phyloP scores from a whole-genome alignment of 2,797 vertebrate species.

The Lindbergichthys nudifrons region DNA sequence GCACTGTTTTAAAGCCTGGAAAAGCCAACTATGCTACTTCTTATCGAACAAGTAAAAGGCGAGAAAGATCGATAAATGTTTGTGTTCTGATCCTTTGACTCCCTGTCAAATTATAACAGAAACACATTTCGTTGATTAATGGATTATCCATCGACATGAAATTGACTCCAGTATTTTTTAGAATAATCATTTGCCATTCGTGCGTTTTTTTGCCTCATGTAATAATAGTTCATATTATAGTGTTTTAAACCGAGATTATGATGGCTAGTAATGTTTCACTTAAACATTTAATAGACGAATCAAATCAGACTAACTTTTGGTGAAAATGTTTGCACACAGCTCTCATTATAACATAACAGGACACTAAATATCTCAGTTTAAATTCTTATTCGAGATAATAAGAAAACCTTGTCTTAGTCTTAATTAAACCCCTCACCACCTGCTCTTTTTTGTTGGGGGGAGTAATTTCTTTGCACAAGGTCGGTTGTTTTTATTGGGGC shows the following conservation, averaged over 20 bases:
- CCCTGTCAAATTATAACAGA: background rate
- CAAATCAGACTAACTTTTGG: background rate
- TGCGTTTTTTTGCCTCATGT: background rate
- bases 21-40: background rate
- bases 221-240: background rate
- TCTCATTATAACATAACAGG: too few species aligned
- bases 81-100: background rate
- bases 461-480: slow-evolving; percentile 14
- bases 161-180: background rate
- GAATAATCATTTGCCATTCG: background rate
- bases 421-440: background rate
- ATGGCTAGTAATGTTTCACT: background rate
- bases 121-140: background rate
- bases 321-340: too few species aligned
- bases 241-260: background rate
- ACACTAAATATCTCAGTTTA: background rate
- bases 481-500: background rate
- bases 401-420: background rate
- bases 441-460: background rate
- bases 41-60: background rate
- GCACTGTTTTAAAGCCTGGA: background rate
- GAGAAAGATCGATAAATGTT: background rate
- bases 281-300: background rate
- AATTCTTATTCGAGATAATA: background rate
- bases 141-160: background rate